Evolutionary conservation across 35 echinoderm and acorn worm species (phyloP).

Genomic region (Chiridota heheva): DNA sequence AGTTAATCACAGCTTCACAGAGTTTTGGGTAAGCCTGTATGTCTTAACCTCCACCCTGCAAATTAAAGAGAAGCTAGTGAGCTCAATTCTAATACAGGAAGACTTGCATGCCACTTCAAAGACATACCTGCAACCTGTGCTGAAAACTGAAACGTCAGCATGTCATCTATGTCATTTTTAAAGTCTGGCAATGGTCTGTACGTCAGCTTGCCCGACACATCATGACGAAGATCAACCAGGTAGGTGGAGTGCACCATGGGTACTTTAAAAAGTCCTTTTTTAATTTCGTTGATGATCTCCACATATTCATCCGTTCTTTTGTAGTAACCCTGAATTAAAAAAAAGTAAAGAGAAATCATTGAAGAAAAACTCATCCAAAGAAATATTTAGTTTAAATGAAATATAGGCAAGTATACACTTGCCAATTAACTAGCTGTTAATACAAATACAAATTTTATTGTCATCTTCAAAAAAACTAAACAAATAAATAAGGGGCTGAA

Average conservation of each 20-base stretch:
- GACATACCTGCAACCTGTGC: constrained; percentile 82
- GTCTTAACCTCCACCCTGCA: no score
- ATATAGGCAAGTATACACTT: no score
- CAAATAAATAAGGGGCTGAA: no score
- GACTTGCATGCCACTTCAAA: not conserved
- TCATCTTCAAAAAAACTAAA: no score
- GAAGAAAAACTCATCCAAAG: no score
- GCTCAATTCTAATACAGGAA: not conserved
- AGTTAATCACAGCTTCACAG: no score
- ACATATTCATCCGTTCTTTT: constrained; percentile 78
- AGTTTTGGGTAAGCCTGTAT: no score
- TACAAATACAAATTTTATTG: no score
- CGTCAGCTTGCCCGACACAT: constrained; percentile 47
- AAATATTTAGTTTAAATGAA: no score
- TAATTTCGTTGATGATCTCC: constrained; percentile 62
- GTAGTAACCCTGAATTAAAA: constrained; percentile 97
- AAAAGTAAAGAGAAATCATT: no score
- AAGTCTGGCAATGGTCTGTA: constrained; percentile 54
- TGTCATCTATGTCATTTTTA: constrained; percentile 76
- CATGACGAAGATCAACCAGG: constrained; percentile 64
- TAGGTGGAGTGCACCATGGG: constrained; percentile 98
- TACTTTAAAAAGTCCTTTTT: constrained; percentile 70
- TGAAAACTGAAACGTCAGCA: constrained; percentile 78
- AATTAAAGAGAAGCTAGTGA: no score
- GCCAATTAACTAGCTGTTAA: no score